These are phyloP conservation scores for Prosapia bicincta DNA, from an alignment of 2,888 invertebrate species.

Conservation along the genomic window DNA sequence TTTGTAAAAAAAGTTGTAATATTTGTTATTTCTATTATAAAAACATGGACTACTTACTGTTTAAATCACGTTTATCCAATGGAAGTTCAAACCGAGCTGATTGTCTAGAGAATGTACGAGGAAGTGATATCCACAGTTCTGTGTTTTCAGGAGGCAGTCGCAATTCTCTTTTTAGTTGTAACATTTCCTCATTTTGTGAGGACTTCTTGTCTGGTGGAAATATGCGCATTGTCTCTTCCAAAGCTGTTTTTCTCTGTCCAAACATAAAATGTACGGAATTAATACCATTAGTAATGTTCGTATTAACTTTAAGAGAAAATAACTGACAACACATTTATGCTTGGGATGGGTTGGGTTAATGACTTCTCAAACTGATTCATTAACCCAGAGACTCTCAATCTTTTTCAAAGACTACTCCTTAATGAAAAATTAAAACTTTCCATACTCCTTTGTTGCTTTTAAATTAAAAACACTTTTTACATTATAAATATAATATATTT, in stretches of 20 bases:
- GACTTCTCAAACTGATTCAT: too few relatives aligned
- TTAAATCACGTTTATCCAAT: slow-evolving; percentile 57
- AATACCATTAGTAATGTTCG: too few relatives aligned
- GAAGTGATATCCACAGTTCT: slow-evolving; percentile 62
- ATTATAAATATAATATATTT: too few relatives aligned
- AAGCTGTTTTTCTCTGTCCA: slow-evolving; percentile 57
- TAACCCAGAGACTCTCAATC: too few relatives aligned
- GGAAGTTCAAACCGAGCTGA: slow-evolving; percentile 74
- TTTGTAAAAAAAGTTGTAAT: slow-evolving; percentile 26
- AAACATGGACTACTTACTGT: slow-evolving; percentile 44
- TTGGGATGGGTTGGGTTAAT: too few relatives aligned
- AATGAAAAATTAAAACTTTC: too few relatives aligned
- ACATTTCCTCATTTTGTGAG: slow-evolving; percentile 35
- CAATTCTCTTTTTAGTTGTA: slow-evolving; percentile 48
- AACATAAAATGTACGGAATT: too few relatives aligned
- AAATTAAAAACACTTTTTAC: too few relatives aligned
- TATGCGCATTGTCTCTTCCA: slow-evolving; percentile 62
- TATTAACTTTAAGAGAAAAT: too few relatives aligned
- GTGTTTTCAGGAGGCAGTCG: slow-evolving; percentile 52
- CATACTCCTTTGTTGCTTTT: too few relatives aligned
- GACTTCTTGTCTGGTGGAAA: slow-evolving; percentile 29
- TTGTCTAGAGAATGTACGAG: slow-evolving; percentile 69
- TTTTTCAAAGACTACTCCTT: too few relatives aligned
- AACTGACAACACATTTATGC: too few relatives aligned
- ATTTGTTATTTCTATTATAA: slow-evolving; percentile 44